Evolutionary conservation across 2,113 vertebrate species (phyloP), one percentile per base, ranked within the genome.

Genomic region (Rattus rattus): DNA sequence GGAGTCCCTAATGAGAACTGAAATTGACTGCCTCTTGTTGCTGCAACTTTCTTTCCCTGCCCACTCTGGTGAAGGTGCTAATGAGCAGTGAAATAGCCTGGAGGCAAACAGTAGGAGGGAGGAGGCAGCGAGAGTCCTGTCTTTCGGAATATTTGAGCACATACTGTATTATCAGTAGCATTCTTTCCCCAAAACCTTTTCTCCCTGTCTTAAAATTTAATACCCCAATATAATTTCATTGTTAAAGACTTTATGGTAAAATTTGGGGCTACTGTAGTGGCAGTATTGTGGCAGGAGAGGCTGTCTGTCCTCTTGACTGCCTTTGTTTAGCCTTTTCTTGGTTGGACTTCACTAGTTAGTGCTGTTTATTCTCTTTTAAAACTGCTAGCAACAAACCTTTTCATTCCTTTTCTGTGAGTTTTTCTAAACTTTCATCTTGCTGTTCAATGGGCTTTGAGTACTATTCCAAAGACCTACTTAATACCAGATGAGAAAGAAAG

Each of bases 41-140:
- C 87, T 36, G 89, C 20, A 47, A n/a, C 87, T 80, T 94, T 92
- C 30, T 83, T 91, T 84, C 83, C 72, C 88, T 61, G 81, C 92
- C 94, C 83, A 92, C 56, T 94, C 73, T 73, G 77, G 20, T 70
- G 67, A 94, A 97, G 95, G 97, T 93, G 96, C 69, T 97, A 97
- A 97, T 97, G 96, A 97, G 94, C 97, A 96, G 90, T 30, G 79
- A 94, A 97, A 83, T 88, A 88, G 88, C 95, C 73, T 90, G 89
- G 52, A 96, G 95, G 67, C 76, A 85, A 88, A 80, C 92, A 96
- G 89, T 81, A 95, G 88, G 94, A 88, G 20, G 14, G 24, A 91
- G 63, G 79, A 59, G 6, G 26, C 49, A 24, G 30, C 56, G 39
- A 52, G 7, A 81, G 47, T 0, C 11, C 13, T 93, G 52, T 92